These are phyloP conservation scores for Tragulus kanchil DNA, from an alignment of 2,113 vertebrate species.

Conservation along the genomic window DNA sequence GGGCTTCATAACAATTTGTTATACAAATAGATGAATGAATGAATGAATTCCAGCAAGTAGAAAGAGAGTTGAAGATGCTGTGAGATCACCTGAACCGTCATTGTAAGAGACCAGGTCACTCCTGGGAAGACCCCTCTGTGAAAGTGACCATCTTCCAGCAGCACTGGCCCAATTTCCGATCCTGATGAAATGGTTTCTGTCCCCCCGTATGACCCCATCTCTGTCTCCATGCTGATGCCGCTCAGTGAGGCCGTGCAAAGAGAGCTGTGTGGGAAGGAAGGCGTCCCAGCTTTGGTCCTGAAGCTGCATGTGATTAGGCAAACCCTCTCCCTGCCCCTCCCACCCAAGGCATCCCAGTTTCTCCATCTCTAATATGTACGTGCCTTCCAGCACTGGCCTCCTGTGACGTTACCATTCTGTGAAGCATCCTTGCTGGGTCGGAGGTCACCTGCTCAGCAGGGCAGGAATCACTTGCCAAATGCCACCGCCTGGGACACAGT, in stretches of 20 bases:
- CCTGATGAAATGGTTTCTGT: background rate
- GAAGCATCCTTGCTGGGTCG: background rate
- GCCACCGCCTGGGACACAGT: conserved; percentile 7
- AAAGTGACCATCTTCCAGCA: background rate
- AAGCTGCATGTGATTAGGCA: background rate
- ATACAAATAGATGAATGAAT: background rate
- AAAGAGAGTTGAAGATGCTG: background rate
- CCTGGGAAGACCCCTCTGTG: background rate
- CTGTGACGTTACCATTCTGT: background rate
- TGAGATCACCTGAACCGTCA: background rate
- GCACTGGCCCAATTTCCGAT: background rate
- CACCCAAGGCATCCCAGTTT: background rate
- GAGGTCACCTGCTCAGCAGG: background rate
- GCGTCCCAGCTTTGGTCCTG: background rate
- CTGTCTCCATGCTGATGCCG: background rate
- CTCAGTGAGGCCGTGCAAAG: rapidly evolving
- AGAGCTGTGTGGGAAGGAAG: background rate
- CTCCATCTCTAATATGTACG: background rate
- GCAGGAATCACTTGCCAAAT: background rate
- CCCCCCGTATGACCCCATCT: background rate
- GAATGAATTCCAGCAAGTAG: background rate
- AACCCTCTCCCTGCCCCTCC: background rate
- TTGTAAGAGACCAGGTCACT: background rate
- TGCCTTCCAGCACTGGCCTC: background rate
- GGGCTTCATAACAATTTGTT: background rate